Base-by-base conservation (phyloP, 2,888 invertebrate genomes). In the Cataglyphis albicans region DNA sequence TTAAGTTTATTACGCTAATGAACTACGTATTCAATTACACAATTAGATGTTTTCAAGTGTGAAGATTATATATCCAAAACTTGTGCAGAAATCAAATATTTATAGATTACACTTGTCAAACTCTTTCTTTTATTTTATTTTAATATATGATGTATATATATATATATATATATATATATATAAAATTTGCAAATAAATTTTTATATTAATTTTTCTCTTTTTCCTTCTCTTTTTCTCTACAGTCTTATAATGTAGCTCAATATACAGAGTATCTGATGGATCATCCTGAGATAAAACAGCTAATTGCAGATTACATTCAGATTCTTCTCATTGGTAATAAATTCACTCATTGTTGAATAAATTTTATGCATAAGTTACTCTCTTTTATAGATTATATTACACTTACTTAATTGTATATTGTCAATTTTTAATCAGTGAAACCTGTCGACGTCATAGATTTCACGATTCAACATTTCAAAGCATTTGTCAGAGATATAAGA, bases 281-380 rank as follows among this genome's bases (percentile, higher is more conserved):
- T 88, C 96, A 95, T 87, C 96, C 96, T 0, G 95, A 96, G 85
- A 93, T 97, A 52, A 95, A 96, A 38, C 94, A 95, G 44, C 93
- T 96, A 21, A 94, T 97, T 15, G 95, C 95, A 0, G 97, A 97
- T 92, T 97, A 96, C 88, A 95, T 96, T 18, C 96, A 96, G 90
- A 95, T 96, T 0, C 93, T 97, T 76, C 94, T 97, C 55, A 91
- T 96, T 52, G 93, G 96, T 89, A 96, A 96, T 85, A 96, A 96
- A 25, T 68, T 73, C 59, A 48, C 29, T 73, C 48, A 76, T 12
- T 67, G 68, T 12, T 67, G 68, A 52, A 73, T 65, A 86, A 80
- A 81, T 44, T 75, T 86, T 84, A 35, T 75, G 3, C 21, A 41
- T 10, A 64, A 74, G 63, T 15, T 63, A 21, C 21, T 74, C 32